Base-by-base conservation (phyloP, 2,113 vertebrate genomes). In the Pseudorhombus dupliciocellatus region DNA sequence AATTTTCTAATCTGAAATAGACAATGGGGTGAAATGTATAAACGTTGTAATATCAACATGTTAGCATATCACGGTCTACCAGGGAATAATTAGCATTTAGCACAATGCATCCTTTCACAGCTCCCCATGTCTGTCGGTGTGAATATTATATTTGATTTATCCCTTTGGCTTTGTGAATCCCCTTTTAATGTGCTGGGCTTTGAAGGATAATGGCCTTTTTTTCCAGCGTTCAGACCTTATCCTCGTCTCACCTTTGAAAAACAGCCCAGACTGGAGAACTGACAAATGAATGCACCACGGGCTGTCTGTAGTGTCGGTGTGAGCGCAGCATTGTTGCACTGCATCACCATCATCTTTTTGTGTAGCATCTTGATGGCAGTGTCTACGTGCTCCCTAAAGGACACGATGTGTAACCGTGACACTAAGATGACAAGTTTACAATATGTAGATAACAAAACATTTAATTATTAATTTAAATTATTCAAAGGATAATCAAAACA, bases 131-230 rank as follows among this genome's bases (percentile, higher is more conserved):
- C 74, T 81, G 64, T 75, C 74, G 25, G 63, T 34, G 26, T 24
- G 56, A 48, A 73, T 76, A 57, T 42, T 54, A 59, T 44, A 48
- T 73, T 51, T 40, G 59, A 69, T 78, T 69, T 16, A 62, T 57
- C 25, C 46, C 9, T 63, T 62, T 61, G 28, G 31, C 22, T 24
- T 7, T 24, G 52, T 77, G 68, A 67, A 62, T 74, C 28, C 70
- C 66, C 56, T 48, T 71, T 84, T 60, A 71, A 77, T 77, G 66
- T 64, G 40, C 40, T 60, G 22, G 63, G 53, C 81, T 65, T 74
- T 73, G 5, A 67, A 28, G n/a, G 34, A 80, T 75, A 81, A 78
- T 21, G 18, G 61, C 40, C 51, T 65, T 16, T 60, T 28, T 48
- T 54, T 34, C 50, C 30, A 67, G 48, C 64, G 34, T 46, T n/a